Percentiles rank a stretch among this genome's conserved stretches.
Evolutionary conservation across 53 echinoderm and acorn worm genomes (phyloP).

Genomic region (Antedon mediterranea): DNA sequence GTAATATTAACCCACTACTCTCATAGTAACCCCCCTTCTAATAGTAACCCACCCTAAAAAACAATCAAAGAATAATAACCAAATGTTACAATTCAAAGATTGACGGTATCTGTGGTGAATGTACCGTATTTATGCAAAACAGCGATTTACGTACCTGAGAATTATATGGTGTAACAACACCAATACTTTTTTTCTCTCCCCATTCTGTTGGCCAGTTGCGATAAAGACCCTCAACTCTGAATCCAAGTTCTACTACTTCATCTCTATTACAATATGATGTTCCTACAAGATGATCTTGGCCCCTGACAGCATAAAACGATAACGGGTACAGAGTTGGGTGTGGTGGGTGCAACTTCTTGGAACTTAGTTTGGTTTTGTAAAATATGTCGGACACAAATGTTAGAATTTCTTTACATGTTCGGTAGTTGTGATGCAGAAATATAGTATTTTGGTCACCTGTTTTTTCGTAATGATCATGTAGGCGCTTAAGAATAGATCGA

Average conservation of each 20-base stretch:
- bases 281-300: conserved; percentile 67
- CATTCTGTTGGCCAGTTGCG: conserved; percentile 66
- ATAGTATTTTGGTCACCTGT: conserved; percentile 9
- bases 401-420: conserved; percentile 47
- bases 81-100: no score
- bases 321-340: conserved; percentile 65
- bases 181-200: conserved; percentile 46
- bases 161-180: conserved; percentile 68
- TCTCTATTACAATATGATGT: conserved; percentile 67
- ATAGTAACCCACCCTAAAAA: no score
- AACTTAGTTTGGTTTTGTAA: conserved; percentile 27
- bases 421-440: conserved; percentile 78
- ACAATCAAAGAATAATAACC: no score
- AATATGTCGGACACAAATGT: conserved; percentile 43
- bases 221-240: conserved; percentile 46
- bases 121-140: no score
- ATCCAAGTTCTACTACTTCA: conserved; percentile 48
- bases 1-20: no score
- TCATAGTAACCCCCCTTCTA: no score
- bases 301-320: conserved; percentile 71
- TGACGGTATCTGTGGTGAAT: no score
- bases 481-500: conserved; percentile 55
- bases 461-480: conserved; percentile 29
- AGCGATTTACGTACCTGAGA: conserved; percentile 74
- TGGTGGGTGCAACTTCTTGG: conserved; percentile 37